Percentiles rank a stretch among this genome's conserved stretches.
phyloP scores from a whole-genome alignment of 1,140 invertebrate genomes.

The Micrasema minimum region DNA sequence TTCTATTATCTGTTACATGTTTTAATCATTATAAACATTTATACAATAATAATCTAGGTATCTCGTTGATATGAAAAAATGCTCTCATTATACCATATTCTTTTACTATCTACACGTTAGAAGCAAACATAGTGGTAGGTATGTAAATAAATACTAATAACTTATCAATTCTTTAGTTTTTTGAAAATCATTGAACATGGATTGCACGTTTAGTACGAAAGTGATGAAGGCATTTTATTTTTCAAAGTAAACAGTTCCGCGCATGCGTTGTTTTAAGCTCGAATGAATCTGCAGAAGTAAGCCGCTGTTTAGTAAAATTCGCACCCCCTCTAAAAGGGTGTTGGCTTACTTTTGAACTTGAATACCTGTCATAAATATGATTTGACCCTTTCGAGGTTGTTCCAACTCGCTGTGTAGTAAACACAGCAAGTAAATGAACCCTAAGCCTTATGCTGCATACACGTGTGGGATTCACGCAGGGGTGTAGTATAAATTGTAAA shows the following conservation, averaged over 20 bases:
- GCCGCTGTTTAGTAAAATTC: not conserved
- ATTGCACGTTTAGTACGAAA: not conserved
- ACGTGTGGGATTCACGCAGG: conserved; percentile 9
- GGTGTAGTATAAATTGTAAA: not conserved
- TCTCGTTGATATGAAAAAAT: too few species aligned
- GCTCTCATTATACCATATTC: too few species aligned
- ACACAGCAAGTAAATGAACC: conserved; percentile 19
- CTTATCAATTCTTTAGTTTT: too few species aligned
- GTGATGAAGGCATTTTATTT: not conserved
- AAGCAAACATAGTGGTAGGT: too few species aligned
- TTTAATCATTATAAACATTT: too few species aligned
- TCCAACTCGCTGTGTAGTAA: not conserved
- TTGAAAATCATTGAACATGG: too few species aligned
- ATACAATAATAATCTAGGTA: too few species aligned
- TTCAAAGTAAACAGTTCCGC: not conserved
- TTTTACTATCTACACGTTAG: too few species aligned
- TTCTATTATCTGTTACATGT: too few species aligned
- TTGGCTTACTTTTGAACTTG: not conserved
- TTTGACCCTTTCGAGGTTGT: not conserved
- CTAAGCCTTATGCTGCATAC: conserved; percentile 4
- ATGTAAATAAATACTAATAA: too few species aligned
- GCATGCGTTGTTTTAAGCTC: conserved; percentile 19
- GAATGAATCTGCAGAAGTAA: conserved; percentile 17
- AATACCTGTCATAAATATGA: conserved; percentile 6
- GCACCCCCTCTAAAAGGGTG: conserved; percentile 4